These are phyloP conservation scores for Steatocranus sp. DNA, from an alignment of 2,797 vertebrate genomes.

Conservation along the genomic window DNA sequence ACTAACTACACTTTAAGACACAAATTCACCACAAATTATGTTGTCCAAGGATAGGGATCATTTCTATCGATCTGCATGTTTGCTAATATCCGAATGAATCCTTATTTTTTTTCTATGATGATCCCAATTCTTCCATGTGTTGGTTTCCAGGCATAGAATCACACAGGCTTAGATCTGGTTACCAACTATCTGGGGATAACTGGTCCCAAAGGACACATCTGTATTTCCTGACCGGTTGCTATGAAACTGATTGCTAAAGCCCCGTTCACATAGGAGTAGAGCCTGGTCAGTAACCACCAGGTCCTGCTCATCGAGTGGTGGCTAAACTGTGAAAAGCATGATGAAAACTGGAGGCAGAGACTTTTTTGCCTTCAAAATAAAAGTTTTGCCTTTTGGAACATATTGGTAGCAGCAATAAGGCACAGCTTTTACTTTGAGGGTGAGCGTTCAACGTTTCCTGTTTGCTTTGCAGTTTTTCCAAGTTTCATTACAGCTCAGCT, in stretches of 20 bases:
- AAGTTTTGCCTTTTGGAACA: fast-evolving
- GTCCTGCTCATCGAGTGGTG: background rate
- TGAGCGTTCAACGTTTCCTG: background rate
- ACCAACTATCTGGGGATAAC: background rate
- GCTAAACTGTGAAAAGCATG: fast-evolving
- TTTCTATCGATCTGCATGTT: background rate
- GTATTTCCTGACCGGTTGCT: background rate
- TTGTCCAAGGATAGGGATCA: background rate
- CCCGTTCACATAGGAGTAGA: background rate
- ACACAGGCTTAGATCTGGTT: background rate
- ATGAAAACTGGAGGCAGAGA: background rate
- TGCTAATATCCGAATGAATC: background rate
- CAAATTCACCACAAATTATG: background rate
- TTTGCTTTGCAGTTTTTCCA: background rate
- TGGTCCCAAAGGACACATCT: background rate
- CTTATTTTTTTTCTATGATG: background rate
- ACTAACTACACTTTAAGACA: fast-evolving
- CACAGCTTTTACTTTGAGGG: background rate
- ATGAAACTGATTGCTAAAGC: background rate
- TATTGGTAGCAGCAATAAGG: fast-evolving
- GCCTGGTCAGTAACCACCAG: fast-evolving
- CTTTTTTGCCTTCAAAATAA: background rate
- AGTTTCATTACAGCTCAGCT: background rate
- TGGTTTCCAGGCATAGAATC: background rate
- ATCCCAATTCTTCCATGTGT: background rate